Evolutionary conservation across 2,797 vertebrate species (phyloP), one percentile per base, ranked within the genome.

Genomic region (Sciurus vulgaris): DNA sequence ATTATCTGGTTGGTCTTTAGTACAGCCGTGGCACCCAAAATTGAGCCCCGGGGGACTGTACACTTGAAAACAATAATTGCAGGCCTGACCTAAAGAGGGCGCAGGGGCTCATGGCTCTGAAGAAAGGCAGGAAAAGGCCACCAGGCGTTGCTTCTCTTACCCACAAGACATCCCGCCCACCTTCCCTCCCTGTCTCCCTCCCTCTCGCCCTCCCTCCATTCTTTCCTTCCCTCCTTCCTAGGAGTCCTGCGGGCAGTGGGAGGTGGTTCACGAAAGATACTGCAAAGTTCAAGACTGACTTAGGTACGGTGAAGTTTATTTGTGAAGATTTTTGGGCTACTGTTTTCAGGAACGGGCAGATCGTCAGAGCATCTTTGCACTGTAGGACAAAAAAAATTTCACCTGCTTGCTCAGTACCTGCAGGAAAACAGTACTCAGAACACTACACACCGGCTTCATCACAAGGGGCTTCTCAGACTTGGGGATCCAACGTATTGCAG

Each of bases 341-440:
- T 2, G 2, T 78, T 22, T n/a, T 67, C 15, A 15, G 74, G 47
- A n/a, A 51, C 38, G 20, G 51, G 26, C 12, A 24, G 24, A n/a
- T 79, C 33, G 6, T 56, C 97, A 99, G 99, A 99, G 99, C 83
- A 99, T 99, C 97, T 99, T 99, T 92, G 99, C 99, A 91, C 99
- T 99, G 93, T 99, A 99, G 97, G 99, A 99, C 38, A 38, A 97
- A 99, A 99, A 97, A 99, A 99, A 97, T 99, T 99, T 96, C 98
- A 99, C 41, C 98, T 99, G 69, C 98, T 99, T 98, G 99, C 98
- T 95, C 99, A 99, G 91, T 99, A 97, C 99, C 99, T 93, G 98
- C 98, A 94, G 99, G 99, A 94, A 99, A 99, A 97, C 99, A 11
- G 59, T 99, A 99, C 97, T 98, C 99, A 98, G 99, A 99, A 94